These are phyloP conservation scores for Sciurus carolinensis DNA, from an alignment of 2,797 vertebrate species.

Conservation along the genomic window DNA sequence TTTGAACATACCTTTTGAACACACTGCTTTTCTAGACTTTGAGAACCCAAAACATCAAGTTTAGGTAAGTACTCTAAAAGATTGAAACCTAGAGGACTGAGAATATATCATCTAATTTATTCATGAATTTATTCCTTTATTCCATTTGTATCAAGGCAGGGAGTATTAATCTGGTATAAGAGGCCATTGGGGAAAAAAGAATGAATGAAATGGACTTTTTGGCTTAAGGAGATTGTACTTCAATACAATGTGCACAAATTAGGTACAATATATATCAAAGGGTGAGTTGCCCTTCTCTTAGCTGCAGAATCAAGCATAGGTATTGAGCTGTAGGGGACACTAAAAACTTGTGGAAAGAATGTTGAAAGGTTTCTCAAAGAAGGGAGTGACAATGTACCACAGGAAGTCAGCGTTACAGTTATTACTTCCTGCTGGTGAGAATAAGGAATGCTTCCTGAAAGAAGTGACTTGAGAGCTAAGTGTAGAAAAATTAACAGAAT, in stretches of 20 bases:
- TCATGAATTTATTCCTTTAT: slow-evolving; percentile 34
- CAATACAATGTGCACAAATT: not conserved
- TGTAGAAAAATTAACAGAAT: not conserved
- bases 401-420: not conserved
- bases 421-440: not conserved
- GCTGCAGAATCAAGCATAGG: not conserved
- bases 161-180: slow-evolving; percentile 3
- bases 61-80: not conserved
- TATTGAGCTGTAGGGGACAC: not conserved
- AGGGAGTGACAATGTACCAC: not conserved
- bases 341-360: not conserved
- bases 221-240: slow-evolving; percentile 36
- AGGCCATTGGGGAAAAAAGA: not conserved
- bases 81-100: not conserved
- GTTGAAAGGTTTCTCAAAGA: not conserved
- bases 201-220: not conserved
- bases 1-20: not conserved
- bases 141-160: not conserved
- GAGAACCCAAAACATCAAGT: not conserved
- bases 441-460: not conserved
- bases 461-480: not conserved
- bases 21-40: not conserved
- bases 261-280: not conserved
- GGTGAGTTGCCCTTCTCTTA: not conserved
- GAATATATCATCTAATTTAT: slow-evolving; percentile 1